Base-by-base conservation (phyloP, 1,140 invertebrate species). In the Helicoverpa zea region DNA sequence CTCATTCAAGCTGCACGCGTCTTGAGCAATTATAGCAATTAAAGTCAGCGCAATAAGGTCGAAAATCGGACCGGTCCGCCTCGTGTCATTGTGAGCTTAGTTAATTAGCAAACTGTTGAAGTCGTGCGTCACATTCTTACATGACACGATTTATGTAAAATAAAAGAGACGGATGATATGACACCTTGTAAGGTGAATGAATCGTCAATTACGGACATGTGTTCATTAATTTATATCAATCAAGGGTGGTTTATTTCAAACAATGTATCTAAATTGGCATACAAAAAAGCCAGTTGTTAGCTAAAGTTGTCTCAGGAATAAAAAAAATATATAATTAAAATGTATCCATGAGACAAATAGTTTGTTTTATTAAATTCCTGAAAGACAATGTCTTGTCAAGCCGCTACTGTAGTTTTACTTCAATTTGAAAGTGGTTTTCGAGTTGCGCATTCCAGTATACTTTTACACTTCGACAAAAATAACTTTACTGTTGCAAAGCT, bases 81-180 rank as follows among this genome's bases (percentile, higher is more conserved):
- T 79, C 64, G 61, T 86, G 80, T 83, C 86, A 89, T 86, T 89
- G 87, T 92, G 81, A 89, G 87, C 85, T 84, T 86, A 84, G 86
- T 82, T 92, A 93, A 94, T 94, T 93, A 94, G 88, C 90, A 89
- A 88, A 81, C 78, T 89, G 87, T 90, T 91, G 79, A 85, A 89
- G 85, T 82, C 81, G 76, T 88, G 81, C 84, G 81, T 92, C 88
- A 87, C 88, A 82, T 84, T 94, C 90, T 88, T 80, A 85, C 90
- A 75, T 74, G 51, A 70, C 70, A 63, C 63, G 43, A 82, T 30
- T 81, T 54, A 84, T 85, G 63, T 61, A 74, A 77, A 82, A 72
- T 54, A 83, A 92, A 87, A 83, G 88, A 88, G 87, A 90, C 54
- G 64, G 83, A 68, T 64, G 30, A 80, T 85, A 77, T 82, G 70